Percentiles rank a stretch among this genome's conserved stretches.
Evolutionary conservation across 2,113 vertebrate genomes (phyloP).

Genomic region (Phalacrocorax aristotelis): DNA sequence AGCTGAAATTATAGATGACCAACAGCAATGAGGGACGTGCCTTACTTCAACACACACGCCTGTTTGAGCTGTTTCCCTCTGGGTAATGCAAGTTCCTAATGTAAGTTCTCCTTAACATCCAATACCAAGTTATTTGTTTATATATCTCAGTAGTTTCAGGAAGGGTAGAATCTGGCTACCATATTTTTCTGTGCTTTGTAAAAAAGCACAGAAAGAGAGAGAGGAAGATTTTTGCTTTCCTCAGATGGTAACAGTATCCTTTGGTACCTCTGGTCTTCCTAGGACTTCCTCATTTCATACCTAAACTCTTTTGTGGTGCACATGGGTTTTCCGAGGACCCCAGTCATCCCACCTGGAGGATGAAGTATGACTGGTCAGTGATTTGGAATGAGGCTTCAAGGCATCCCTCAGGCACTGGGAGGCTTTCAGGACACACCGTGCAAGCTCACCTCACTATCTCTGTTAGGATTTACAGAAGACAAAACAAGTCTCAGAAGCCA

Average conservation of each 20-base stretch:
- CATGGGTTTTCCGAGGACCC: neutral
- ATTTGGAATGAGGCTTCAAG: neutral
- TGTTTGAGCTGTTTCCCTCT: neutral
- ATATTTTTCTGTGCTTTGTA: neutral
- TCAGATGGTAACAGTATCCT: neutral
- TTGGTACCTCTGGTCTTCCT: neutral
- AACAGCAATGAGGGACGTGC: neutral
- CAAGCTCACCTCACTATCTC: neutral
- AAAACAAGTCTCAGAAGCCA: neutral
- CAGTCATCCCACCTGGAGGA: neutral
- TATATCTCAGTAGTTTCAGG: neutral
- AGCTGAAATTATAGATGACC: neutral
- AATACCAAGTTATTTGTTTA: neutral
- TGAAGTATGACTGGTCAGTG: neutral
- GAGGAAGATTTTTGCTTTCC: neutral
- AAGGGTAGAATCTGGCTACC: neutral
- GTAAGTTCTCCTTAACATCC: neutral
- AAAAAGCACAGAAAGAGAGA: neutral
- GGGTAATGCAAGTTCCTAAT: neutral
- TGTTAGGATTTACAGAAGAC: neutral
- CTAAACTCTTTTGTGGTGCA: neutral
- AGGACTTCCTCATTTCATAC: neutral
- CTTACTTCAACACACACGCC: neutral
- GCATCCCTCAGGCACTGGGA: neutral
- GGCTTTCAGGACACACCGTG: neutral